Evolutionary conservation across 2,888 invertebrate genomes (phyloP), one percentile per base, ranked within the genome.

Genomic region (Nycteola revayana): DNA sequence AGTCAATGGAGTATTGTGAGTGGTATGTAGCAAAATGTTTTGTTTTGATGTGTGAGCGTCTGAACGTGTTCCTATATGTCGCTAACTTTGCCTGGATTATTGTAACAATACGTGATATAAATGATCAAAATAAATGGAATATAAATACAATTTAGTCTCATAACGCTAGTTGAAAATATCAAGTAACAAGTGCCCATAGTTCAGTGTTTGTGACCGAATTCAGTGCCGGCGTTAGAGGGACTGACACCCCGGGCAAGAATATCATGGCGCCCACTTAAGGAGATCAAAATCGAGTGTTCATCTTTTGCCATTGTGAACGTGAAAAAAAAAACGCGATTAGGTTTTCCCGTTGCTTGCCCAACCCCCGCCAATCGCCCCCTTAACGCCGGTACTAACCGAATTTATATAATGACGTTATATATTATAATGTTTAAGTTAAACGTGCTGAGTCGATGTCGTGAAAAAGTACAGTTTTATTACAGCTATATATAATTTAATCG

Each of bases 101-200:
- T 31, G 11, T 38, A 35, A 28, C 9, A 34, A 43, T 28, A 35
- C 30, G 49, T 54, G 55, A 54, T 55, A 43, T 28, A 40, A 32
- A 40, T 40, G 44, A 45, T 14, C 26, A 28, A 39, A 42, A 44
- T 25, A 28, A 39, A 38, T 49, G 25, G 8, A 39, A 14, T 14
- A 14, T 14, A 45, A 31, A 37, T 44, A 32, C 9, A 26, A 37
- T 7, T 32, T 51, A 54, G 42, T 45, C 9, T 18, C 25, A 17
- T 23, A 45, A 45, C 36, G 51, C 55, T 58, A 51, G 49, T 34
- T 48, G 36, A 43, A 42, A 38, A 41, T 37, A 32, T 30, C 21
- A 22, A 2, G 2, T 14, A 14, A 37, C n/a, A 52, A 49, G 39
- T 53, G 53, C 49, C 58, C 53, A 42, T 29, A 41, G 39, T 29